Base-by-base conservation (phyloP, 1,140 invertebrate species). In the Neelides sp. region DNA sequence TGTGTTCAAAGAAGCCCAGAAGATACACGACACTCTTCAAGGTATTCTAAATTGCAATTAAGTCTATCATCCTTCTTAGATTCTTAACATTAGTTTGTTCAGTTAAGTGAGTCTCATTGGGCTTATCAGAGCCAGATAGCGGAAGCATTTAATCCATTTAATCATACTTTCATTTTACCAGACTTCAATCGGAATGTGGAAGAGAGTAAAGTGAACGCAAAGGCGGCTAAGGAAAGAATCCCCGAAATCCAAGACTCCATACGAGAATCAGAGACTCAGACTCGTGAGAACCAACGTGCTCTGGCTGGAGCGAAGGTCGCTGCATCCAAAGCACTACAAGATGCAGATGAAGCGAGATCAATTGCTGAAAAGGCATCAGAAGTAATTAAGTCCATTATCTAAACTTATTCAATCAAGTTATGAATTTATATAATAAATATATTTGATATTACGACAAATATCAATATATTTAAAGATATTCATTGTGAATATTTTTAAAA, bases 131-230 rank as follows among this genome's bases (percentile, higher is more conserved):
- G n/a, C n/a, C n/a, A n/a, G n/a, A n/a, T n/a, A n/a, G n/a, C n/a
- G n/a, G n/a, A n/a, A n/a, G n/a, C n/a, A n/a, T n/a, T n/a, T n/a
- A n/a, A n/a, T n/a, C n/a, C n/a, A n/a, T n/a, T n/a, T n/a, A n/a
- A n/a, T n/a, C n/a, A n/a, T n/a, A n/a, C n/a, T n/a, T n/a, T n/a
- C n/a, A n/a, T 67, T 68, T 60, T 54, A 54, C 20, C 61, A 83
- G 89, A 83, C 64, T 97, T 95, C 71, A 87, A 94, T 64, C 76
- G 82, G 35, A 77, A 90, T 68, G 88, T 95, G 2, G 76, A 86
- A 57, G 78, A 79, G 36, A 90, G 83, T 49, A 79, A 80, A 37
- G 68, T 70, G 5, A 75, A 75, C 52, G 86, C 88, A 0, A 69
- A 80, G 30, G 68, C 78, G 37, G 80, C 87, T 12, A 64, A 92